Conservation (phyloP, 2,888 invertebrate species). For the Disparrhopalites patrizii region DNA sequence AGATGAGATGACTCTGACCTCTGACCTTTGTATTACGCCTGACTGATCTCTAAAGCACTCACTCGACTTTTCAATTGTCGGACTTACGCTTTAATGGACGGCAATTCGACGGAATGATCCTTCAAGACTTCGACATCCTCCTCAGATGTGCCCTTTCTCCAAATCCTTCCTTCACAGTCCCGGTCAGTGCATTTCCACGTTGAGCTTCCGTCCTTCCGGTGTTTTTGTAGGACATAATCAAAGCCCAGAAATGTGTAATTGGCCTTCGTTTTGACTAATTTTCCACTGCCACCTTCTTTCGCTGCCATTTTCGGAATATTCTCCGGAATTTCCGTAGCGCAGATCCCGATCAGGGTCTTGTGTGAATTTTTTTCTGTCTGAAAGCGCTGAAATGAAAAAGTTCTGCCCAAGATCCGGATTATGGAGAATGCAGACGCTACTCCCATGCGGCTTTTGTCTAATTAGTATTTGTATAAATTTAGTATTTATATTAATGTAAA, state of each 20-base stretch:
- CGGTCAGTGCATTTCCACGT: conserved; percentile 9
- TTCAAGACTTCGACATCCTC: background rate
- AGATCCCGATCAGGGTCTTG: background rate
- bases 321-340: background rate
- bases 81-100: conserved; percentile 5
- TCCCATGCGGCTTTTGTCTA: no score
- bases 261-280: background rate
- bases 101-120: conserved; percentile 1
- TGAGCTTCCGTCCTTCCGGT: conserved; percentile 14
- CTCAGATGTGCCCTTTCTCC: background rate
- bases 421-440: no score
- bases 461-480: no score
- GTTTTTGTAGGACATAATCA: background rate
- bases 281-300: background rate
- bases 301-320: background rate
- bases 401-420: no score
- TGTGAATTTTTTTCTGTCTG: background rate
- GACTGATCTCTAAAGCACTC: background rate
- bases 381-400: no score
- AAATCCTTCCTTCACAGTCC: conserved; percentile 6
- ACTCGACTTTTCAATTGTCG: background rate
- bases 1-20: no score
- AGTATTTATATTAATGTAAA: no score
- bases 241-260: background rate
- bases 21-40: no score